These are phyloP conservation scores for Drosophila mauritiana DNA, from an alignment of 1,140 invertebrate genomes.

Conservation along the genomic window DNA sequence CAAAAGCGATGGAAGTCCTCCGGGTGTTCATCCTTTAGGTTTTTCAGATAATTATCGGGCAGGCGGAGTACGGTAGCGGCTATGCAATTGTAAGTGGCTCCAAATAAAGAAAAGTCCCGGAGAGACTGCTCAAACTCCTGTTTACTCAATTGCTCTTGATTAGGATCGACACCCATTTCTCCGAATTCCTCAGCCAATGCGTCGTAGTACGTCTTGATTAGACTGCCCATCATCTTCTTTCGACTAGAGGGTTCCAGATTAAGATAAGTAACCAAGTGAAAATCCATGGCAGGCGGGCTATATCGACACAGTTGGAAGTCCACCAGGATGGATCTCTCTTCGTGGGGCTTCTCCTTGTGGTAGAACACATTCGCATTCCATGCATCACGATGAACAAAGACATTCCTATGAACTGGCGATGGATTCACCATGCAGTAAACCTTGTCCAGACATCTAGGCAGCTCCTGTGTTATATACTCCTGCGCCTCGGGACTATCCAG, in stretches of 20 bases:
- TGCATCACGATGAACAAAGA: constrained; percentile 87
- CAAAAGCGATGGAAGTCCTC: constrained; percentile 68
- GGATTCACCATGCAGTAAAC: constrained; percentile 78
- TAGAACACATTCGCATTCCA: constrained; percentile 88
- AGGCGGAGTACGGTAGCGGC: constrained; percentile 65
- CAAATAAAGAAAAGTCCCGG: constrained; percentile 64
- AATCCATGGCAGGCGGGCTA: constrained; percentile 86
- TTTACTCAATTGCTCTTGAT: constrained; percentile 36
- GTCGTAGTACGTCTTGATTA: constrained; percentile 46
- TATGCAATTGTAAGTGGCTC: constrained; percentile 70
- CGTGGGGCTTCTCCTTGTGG: constrained; percentile 84
- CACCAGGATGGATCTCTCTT: constrained; percentile 85
- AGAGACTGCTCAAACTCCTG: constrained; percentile 62
- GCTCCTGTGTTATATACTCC: constrained; percentile 61
- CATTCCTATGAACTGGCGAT: constrained; percentile 84
- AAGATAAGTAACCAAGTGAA: constrained; percentile 76
- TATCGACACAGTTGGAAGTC: constrained; percentile 87
- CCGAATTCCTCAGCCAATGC: constrained; percentile 36
- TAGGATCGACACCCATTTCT: constrained; percentile 48
- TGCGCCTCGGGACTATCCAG: constrained; percentile 27
- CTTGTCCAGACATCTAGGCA: constrained; percentile 66
- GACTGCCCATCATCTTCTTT: constrained; percentile 27
- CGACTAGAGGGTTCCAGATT: constrained; percentile 60
- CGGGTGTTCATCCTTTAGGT: constrained; percentile 57
- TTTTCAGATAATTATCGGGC: constrained; percentile 69